A percentile compares a stretch with the other conserved stretches of the same genome.
These are phyloP conservation scores for Lagodon rhomboides DNA, from an alignment of 2,797 vertebrate species.

Conservation along the genomic window DNA sequence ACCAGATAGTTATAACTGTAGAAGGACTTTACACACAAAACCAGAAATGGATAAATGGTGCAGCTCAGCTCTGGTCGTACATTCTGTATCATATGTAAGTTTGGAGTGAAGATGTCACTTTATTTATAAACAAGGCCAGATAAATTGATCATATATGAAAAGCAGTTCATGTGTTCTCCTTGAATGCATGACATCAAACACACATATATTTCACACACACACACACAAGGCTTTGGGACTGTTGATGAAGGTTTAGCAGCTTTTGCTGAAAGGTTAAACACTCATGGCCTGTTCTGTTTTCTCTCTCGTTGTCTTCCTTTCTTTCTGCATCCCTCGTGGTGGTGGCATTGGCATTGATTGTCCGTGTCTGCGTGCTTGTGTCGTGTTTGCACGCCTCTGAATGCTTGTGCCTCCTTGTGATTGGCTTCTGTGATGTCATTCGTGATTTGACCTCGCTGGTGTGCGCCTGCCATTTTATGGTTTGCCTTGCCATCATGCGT, in stretches of 20 bases:
- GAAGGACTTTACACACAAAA: not conserved
- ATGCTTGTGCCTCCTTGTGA: slow-evolving; percentile 86
- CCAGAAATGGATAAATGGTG: not conserved
- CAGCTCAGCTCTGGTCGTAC: not conserved
- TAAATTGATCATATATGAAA: not conserved
- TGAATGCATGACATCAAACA: not conserved
- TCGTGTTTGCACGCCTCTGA: slow-evolving; percentile 68
- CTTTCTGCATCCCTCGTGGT: slow-evolving; percentile 82
- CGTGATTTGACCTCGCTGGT: slow-evolving; percentile 85
- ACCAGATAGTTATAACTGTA: too few species aligned
- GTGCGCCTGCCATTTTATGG: slow-evolving; percentile 64
- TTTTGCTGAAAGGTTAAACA: slow-evolving; percentile 77
- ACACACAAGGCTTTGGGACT: slow-evolving; percentile 45
- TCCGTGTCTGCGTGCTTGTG: slow-evolving; percentile 13
- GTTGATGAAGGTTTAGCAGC: slow-evolving; percentile 72
- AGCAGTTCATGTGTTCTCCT: not conserved
- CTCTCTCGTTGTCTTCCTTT: slow-evolving; percentile 83
- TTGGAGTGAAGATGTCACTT: not conserved
- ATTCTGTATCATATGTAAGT: not conserved
- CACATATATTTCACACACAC: slow-evolving; percentile 1
- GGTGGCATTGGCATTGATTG: slow-evolving; percentile 44
- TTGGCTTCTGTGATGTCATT: slow-evolving; percentile 87
- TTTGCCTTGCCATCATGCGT: slow-evolving; percentile 59
- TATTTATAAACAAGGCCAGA: not conserved
- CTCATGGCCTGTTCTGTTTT: slow-evolving; percentile 88